These are phyloP conservation scores for Chelonus formosanus DNA, from an alignment of 2,888 invertebrate genomes.

Conservation along the genomic window DNA sequence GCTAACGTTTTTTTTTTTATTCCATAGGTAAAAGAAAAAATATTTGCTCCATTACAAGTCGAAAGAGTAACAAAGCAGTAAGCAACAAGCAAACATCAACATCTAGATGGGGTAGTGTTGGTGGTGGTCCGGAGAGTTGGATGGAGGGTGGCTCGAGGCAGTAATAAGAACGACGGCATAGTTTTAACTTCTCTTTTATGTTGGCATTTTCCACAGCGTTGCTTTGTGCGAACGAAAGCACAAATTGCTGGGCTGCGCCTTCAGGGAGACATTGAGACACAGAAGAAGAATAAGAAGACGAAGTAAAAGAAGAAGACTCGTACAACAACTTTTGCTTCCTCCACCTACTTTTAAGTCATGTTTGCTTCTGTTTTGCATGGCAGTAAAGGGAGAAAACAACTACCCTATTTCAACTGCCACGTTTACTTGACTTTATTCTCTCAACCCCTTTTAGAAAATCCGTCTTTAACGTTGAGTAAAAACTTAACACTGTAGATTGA, in stretches of 20 bases:
- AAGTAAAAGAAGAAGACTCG: slow-evolving; percentile 14
- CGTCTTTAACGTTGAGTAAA: slow-evolving; percentile 12
- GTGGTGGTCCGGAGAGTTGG: slow-evolving; percentile 36
- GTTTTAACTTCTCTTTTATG: slow-evolving; percentile 65
- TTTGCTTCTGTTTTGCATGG: slow-evolving; percentile 23
- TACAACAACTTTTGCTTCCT: slow-evolving; percentile 30
- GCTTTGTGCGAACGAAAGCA: slow-evolving; percentile 65
- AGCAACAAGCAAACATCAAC: slow-evolving; percentile 24
- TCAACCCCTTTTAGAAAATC: slow-evolving; percentile 21
- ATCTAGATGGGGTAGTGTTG: slow-evolving; percentile 23
- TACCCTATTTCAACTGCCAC: slow-evolving; percentile 11
- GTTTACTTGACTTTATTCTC: slow-evolving; percentile 16
- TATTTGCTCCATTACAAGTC: slow-evolving; percentile 59
- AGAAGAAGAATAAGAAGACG: slow-evolving; percentile 42
- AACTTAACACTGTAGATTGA: slow-evolving; percentile 12
- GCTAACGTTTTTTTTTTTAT: slow-evolving; percentile 22
- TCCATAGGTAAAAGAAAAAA: slow-evolving; percentile 53
- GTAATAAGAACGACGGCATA: slow-evolving; percentile 66
- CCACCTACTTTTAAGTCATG: slow-evolving; percentile 15
- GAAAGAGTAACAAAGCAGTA: slow-evolving; percentile 18
- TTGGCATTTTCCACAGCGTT: slow-evolving; percentile 58
- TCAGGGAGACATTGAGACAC: slow-evolving; percentile 65
- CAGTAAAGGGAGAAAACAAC: slow-evolving; percentile 15
- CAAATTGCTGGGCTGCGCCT: slow-evolving; percentile 61
- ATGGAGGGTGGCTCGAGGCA: slow-evolving; percentile 59